phyloP scores from a whole-genome alignment of 2,888 invertebrate genomes.

The Cantharis flavilabris region DNA sequence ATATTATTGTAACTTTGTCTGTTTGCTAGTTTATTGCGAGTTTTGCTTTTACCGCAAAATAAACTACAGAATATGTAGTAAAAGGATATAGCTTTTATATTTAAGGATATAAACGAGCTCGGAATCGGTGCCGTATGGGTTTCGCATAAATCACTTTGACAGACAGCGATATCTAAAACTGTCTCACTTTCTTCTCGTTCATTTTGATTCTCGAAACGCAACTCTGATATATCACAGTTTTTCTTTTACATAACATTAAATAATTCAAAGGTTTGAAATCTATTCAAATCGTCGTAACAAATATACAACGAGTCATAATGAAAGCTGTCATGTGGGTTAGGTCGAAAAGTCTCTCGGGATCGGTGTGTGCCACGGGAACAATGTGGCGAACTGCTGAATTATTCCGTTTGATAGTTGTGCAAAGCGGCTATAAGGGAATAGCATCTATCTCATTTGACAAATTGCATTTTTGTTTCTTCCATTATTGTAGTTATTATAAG shows the following conservation, averaged over 20 bases:
- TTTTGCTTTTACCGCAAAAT: conserved; percentile 29
- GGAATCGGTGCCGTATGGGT: conserved; percentile 45
- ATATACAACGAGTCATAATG: conserved; percentile 26
- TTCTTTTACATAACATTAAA: conserved; percentile 32
- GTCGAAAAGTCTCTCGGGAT: conserved; percentile 20
- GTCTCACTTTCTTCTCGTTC: conserved; percentile 43
- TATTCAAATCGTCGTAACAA: conserved; percentile 29
- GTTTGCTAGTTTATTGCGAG: conserved; percentile 15
- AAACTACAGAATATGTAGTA: conserved; percentile 27
- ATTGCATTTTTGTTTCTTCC: conserved; percentile 15
- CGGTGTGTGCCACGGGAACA: conserved; percentile 44
- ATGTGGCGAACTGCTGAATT: conserved; percentile 50
- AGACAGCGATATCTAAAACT: conserved; percentile 52
- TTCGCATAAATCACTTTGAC: conserved; percentile 54
- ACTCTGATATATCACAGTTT: conserved; percentile 29
- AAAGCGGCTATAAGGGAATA: conserved; percentile 31
- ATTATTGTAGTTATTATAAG: neutral
- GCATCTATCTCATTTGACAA: conserved; percentile 31
- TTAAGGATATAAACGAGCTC: conserved; percentile 37
- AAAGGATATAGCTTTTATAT: conserved; percentile 36
- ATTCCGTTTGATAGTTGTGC: conserved; percentile 49
- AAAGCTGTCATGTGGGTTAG: conserved; percentile 22
- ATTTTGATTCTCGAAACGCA: conserved; percentile 30
- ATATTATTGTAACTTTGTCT: conserved; percentile 32
- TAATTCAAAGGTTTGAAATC: conserved; percentile 24